Percentiles rank a stretch among this genome's conserved stretches.
phyloP scores from a whole-genome alignment of 2,888 invertebrate genomes.

The Chrysolina haemoptera region DNA sequence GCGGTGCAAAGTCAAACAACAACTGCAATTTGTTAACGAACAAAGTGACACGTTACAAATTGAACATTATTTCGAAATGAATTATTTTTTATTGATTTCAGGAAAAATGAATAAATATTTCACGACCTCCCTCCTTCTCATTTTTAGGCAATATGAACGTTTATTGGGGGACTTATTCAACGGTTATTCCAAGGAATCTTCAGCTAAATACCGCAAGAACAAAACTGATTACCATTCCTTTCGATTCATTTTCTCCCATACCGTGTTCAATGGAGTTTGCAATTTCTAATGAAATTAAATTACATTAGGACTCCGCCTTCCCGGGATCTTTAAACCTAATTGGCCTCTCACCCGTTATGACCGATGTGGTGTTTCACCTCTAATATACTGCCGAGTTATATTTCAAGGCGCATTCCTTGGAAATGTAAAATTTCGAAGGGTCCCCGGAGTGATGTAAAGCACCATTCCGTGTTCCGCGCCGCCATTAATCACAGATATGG shows the following conservation, averaged over 20 bases:
- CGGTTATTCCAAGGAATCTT: neutral
- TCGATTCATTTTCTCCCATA: neutral
- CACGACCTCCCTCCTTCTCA: too few species aligned
- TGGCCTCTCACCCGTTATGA: slow-evolving; percentile 17
- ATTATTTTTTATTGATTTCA: too few species aligned
- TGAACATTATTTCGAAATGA: too few species aligned
- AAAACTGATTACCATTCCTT: slow-evolving; percentile 18
- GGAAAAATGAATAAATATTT: too few species aligned
- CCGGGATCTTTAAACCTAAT: slow-evolving; percentile 8
- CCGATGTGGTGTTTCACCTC: slow-evolving; percentile 17
- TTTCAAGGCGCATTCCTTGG: slow-evolving; percentile 15
- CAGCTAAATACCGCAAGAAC: slow-evolving; percentile 10
- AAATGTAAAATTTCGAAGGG: slow-evolving; percentile 56
- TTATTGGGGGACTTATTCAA: neutral
- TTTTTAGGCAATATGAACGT: too few species aligned
- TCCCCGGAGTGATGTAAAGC: slow-evolving; percentile 59
- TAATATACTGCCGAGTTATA: slow-evolving; percentile 14
- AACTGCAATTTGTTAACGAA: too few species aligned
- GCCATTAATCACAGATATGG: slow-evolving; percentile 63
- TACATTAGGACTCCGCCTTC: slow-evolving; percentile 1
- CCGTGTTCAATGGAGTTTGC: neutral
- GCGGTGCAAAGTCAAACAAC: too few species aligned
- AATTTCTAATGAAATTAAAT: slow-evolving; percentile 4
- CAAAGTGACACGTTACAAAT: too few species aligned
- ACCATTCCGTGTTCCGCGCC: slow-evolving; percentile 57